Evolutionary conservation across 2,888 invertebrate species (phyloP), one percentile per base, ranked within the genome.

Genomic region (Xestia rhomboidea): DNA sequence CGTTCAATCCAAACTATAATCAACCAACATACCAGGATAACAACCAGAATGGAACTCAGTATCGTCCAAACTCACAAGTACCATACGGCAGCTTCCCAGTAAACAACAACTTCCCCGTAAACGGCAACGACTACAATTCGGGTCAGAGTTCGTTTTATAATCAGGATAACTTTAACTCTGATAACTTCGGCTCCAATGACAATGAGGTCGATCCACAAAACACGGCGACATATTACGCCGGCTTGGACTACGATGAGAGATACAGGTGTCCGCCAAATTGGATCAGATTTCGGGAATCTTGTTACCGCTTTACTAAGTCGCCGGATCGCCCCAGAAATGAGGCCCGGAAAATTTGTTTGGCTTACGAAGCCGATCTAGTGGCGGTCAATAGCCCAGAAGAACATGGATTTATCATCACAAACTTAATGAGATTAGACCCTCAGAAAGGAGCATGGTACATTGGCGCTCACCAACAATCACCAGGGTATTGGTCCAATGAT

Each of bases 231-330:
- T 96, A 95, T 77, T 96, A 96, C 72, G 95, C 96, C 18, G 95
- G 95, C 3, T 90, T 96, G 77, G 96, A 96, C 85, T 95, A 94
- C 73, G 96, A 96, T 68, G 95, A 96, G 82, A 91, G 95, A 68
- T 96, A 95, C 82, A 93, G 88, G 75, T 99, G 99, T 94, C 99
- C 99, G 0, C 98, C 98, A 73, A 97, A 98, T 93, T 99, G 99
- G 99, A 95, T 98, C n/a, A 97, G 97, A 49, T 98, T 97, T 91
- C 97, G 98, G 84, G 98, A 98, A 81, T 98, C 98, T 0, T 99
- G 99, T 93, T 99, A 99, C 93, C 97, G 98, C 71, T 99, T 99
- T 91, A 98, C 98, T 6, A 98, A 98, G 90, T 99, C 99, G 10
- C 99, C 99, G 0, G 97, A 98, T 88, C 98, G 98, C 76, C 97